Evolutionary conservation across 2,797 vertebrate species (phyloP).

Genomic region (Tragopan temminckii): DNA sequence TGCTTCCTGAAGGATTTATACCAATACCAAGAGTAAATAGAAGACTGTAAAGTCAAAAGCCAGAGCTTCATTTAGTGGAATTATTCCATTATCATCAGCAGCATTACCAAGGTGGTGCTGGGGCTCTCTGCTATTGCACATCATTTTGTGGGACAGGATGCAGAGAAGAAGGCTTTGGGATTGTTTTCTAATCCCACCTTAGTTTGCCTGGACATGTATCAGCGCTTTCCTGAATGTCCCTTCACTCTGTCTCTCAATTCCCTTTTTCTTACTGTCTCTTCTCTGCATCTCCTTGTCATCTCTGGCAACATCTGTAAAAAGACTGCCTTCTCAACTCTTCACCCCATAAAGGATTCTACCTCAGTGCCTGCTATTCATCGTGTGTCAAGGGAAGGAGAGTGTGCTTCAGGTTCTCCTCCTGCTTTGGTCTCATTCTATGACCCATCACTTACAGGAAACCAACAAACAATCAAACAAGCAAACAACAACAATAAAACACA

Average conservation of each 20-base stretch:
- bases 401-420: background rate
- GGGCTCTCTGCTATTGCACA: background rate
- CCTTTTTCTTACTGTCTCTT: background rate
- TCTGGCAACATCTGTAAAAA: background rate
- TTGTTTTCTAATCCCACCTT: background rate
- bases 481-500: background rate
- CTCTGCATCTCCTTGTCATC: background rate
- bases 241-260: background rate
- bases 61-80: background rate
- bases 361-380: background rate
- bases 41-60: background rate
- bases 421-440: background rate
- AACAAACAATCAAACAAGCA: background rate
- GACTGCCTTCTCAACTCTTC: background rate
- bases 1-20: background rate
- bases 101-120: background rate
- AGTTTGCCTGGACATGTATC: background rate
- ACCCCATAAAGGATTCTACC: background rate
- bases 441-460: background rate
- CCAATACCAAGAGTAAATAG: background rate
- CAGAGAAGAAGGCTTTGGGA: fast-evolving
- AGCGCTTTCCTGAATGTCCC: background rate
- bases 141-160: background rate
- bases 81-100: background rate
- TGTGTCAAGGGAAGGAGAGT: background rate